Evolutionary conservation across 2,888 invertebrate genomes (phyloP).

Genomic region (Sarcophaga caerulescens): DNA sequence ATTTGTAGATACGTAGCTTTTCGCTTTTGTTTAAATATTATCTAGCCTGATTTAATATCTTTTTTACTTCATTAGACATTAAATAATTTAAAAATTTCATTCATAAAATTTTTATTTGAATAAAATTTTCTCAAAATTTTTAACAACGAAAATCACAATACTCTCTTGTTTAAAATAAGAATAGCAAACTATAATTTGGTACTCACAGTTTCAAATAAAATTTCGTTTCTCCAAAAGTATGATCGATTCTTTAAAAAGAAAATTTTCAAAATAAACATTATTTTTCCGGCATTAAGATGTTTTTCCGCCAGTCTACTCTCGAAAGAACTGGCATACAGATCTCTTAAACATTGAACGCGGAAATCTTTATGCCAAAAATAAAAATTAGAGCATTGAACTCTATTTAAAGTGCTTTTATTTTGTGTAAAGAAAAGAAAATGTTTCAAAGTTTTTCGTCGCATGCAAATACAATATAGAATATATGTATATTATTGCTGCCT

Average conservation of each 20-base stretch:
- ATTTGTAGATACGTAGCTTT: too few species aligned
- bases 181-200: neutral
- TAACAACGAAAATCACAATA: neutral
- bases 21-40: too few species aligned
- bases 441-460: neutral
- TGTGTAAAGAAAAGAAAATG: neutral
- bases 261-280: neutral
- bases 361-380: neutral
- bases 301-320: conserved; percentile 40
- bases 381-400: conserved; percentile 37
- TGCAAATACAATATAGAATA: neutral
- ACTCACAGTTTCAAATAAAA: neutral
- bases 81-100: too few species aligned
- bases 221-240: neutral
- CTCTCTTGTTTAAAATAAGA: neutral
- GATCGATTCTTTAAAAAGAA: neutral
- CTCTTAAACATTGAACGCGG: conserved; percentile 8
- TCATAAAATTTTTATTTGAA: too few species aligned
- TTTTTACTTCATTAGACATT: too few species aligned
- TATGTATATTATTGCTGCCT: neutral
- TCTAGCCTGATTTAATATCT: too few species aligned
- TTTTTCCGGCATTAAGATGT: neutral
- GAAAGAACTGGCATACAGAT: conserved; percentile 39
- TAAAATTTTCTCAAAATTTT: too few species aligned
- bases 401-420: conserved; percentile 12